phyloP scores from a whole-genome alignment of 2,113 vertebrate genomes.

The Panurus biarmicus region DNA sequence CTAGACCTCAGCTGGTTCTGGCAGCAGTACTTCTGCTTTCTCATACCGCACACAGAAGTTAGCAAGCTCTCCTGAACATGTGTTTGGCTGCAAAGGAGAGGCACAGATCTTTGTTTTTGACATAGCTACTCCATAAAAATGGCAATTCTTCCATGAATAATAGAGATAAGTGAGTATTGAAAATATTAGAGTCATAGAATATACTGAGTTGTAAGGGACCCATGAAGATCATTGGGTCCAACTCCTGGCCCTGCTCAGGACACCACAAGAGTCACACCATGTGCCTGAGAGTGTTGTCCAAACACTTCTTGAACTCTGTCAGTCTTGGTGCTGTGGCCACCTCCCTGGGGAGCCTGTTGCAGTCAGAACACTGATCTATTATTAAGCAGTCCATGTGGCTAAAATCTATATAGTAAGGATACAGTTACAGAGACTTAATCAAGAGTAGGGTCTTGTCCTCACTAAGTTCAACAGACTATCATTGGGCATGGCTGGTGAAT shows the following conservation, averaged over 20 bases:
- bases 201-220: background rate
- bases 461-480: background rate
- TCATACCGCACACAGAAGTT: background rate
- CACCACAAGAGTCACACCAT: background rate
- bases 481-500: background rate
- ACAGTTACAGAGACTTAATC: background rate
- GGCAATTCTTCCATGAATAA: background rate
- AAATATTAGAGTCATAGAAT: background rate
- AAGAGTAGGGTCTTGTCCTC: background rate
- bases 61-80: background rate
- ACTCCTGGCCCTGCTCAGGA: background rate
- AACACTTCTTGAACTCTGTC: background rate
- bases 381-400: background rate
- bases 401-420: background rate
- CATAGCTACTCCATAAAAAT: background rate
- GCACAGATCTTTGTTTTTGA: background rate
- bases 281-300: background rate
- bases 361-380: background rate
- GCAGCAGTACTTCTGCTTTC: background rate
- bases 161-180: background rate
- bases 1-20: background rate
- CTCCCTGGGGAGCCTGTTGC: background rate
- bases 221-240: background rate
- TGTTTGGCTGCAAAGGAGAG: background rate
- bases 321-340: background rate